Base-by-base conservation (phyloP, 2,888 invertebrate genomes). In the Alcis repandata region DNA sequence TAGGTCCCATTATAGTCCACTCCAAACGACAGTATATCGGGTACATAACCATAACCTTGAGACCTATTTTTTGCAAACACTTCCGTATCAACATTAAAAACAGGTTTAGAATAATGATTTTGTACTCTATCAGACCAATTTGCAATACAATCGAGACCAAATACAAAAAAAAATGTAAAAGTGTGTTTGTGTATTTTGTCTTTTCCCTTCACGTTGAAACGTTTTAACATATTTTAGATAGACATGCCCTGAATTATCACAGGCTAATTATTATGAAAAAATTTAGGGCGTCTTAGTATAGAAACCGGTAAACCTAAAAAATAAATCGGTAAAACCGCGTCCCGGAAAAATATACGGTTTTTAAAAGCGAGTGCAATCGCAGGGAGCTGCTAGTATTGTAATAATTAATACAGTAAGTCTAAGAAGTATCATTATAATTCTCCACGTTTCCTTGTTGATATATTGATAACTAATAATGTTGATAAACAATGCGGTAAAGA, bases 41-140 rank as follows among this genome's bases (percentile, higher is more conserved):
- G 27, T 27, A 27, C 27, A 27, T 27, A 17, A 3, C 17, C 38
- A 3, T 38, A 48, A 43, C 61, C 61, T 62, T 62, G 48, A 41
- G 33, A 45, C 38, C 48, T n/a, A 52, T n/a, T 45, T n/a, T 49
- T 32, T 38, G 49, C 41, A 52, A 58, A 52, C 32, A 52, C 57
- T 58, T 45, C 52, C 52, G 63, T 40, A 33, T 52, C 36, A 60
- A 56, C 53, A 43, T 8, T 20, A 20, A 22, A n/a, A 11, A n/a
- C 22, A 22, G 0, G 22, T 22, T 20, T 17, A 58, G 63, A 70
- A 70, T 68, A 62, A 27, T 53, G 62, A 71, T 36, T 63, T 63
- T n/a, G 40, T 38, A 20, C 17, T n/a, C n/a, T 19, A 19, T 10
- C 20, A 11, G 19, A 43, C 10, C 11, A 20, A 20, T 11, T 20